These are phyloP conservation scores for Bombus impatiens DNA, from an alignment of 1,140 invertebrate genomes.

Conservation along the genomic window DNA sequence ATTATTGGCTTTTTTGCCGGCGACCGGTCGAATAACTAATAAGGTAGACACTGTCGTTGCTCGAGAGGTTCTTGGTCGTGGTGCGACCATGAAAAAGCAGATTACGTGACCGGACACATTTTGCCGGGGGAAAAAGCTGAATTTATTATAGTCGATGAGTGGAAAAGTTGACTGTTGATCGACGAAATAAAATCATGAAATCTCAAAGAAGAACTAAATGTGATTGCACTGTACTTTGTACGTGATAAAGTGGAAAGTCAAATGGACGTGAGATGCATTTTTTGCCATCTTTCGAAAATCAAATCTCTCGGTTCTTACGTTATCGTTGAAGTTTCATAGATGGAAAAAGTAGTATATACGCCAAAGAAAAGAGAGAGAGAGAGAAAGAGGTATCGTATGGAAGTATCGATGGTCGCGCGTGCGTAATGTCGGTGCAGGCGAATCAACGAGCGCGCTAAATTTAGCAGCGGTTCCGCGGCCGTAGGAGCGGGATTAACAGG, in stretches of 20 bases:
- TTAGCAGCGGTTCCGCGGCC: slow-evolving; percentile 40
- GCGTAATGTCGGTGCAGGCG: slow-evolving; percentile 32
- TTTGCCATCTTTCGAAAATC: background rate
- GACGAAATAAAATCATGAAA: background rate
- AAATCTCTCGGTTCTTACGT: no score
- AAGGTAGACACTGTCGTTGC: slow-evolving; percentile 39
- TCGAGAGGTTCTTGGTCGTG: background rate
- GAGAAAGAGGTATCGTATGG: slow-evolving; percentile 34
- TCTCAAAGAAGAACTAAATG: background rate
- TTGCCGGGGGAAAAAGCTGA: background rate
- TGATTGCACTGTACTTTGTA: background rate
- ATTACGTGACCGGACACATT: slow-evolving; percentile 27
- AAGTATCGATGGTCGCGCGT: background rate
- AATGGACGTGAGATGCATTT: background rate
- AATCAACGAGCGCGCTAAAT: slow-evolving; percentile 59
- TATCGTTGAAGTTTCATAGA: background rate
- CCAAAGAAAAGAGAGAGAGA: background rate
- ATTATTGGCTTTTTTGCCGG: slow-evolving; percentile 59
- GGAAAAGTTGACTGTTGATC: background rate
- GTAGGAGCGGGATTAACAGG: slow-evolving; percentile 54
- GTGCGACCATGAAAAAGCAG: slow-evolving; percentile 12
- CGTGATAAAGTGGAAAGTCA: background rate
- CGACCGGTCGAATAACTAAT: slow-evolving; percentile 65
- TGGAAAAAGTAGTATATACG: background rate
- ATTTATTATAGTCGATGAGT: slow-evolving; percentile 4